Evolutionary conservation across 2,888 invertebrate genomes (phyloP).

Genomic region (Masnerella sp.): DNA sequence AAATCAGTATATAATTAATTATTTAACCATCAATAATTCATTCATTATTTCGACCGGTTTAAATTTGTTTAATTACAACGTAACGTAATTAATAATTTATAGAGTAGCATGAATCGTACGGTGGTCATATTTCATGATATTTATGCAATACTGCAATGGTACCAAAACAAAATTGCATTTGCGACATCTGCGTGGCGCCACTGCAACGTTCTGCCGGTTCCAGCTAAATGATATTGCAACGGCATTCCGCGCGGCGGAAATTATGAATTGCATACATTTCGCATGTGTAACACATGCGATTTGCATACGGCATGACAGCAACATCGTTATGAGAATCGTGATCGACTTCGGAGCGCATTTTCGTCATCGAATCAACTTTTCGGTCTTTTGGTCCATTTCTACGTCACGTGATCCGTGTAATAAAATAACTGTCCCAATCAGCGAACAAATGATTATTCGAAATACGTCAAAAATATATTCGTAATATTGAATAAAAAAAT

Average conservation of each 20-base stretch:
- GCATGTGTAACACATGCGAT: conserved; percentile 2
- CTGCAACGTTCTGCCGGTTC: background rate
- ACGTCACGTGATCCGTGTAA: no score
- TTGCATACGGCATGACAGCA: background rate
- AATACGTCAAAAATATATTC: no score
- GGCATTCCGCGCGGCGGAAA: conserved; percentile 12
- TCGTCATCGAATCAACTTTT: conserved; percentile 14
- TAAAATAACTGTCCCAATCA: no score
- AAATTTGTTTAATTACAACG: no score
- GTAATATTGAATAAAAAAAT: no score
- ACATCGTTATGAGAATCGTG: background rate
- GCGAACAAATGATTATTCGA: no score
- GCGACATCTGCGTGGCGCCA: conserved; percentile 1
- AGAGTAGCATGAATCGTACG: background rate
- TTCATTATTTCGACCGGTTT: no score
- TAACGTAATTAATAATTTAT: no score
- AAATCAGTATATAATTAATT: no score
- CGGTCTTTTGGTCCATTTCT: conserved; percentile 2
- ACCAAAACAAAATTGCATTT: conserved; percentile 4
- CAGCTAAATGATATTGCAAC: background rate
- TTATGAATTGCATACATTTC: conserved; percentile 3
- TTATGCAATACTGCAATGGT: background rate
- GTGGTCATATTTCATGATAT: background rate
- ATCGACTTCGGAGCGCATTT: conserved; percentile 4
- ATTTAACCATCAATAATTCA: no score